phyloP scores from a whole-genome alignment of 2,888 invertebrate genomes.

The Fragum whitleyi region DNA sequence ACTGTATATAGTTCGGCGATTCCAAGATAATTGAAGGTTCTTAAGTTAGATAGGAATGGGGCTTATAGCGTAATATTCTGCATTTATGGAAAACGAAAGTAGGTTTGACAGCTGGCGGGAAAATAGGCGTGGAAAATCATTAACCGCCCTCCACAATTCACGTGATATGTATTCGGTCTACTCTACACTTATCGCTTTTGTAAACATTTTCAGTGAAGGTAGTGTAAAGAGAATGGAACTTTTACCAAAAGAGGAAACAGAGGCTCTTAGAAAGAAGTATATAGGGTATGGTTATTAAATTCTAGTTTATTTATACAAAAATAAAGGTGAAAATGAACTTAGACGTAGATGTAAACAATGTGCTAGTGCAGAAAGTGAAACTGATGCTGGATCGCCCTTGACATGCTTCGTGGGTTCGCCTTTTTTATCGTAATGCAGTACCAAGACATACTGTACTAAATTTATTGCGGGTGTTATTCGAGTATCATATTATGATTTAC shows the following conservation, averaged over 20 bases:
- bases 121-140: conserved; percentile 33
- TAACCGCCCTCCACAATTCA: conserved; percentile 9
- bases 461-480: too few relatives aligned
- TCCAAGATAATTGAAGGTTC: too few relatives aligned
- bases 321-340: too few relatives aligned
- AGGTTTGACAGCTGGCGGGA: conserved; percentile 43
- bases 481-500: too few relatives aligned
- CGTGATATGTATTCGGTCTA: conserved; percentile 28
- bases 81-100: too few relatives aligned
- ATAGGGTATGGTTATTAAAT: conserved; percentile 66
- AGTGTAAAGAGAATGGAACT: conserved; percentile 44
- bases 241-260: conserved; percentile 67
- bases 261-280: conserved; percentile 66
- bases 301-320: too few relatives aligned
- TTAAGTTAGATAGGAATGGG: too few relatives aligned
- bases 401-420: neutral
- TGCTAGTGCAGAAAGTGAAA: neutral
- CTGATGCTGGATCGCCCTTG: neutral
- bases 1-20: too few relatives aligned
- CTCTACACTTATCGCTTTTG: neutral
- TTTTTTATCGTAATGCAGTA: too few relatives aligned
- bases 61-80: too few relatives aligned
- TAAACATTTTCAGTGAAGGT: neutral
- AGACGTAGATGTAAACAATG: too few relatives aligned
- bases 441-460: too few relatives aligned